Evolutionary conservation across 37 sponge, comb jelly and placozoan species (phyloP).

Genomic region (Hexactinellida sp.): DNA sequence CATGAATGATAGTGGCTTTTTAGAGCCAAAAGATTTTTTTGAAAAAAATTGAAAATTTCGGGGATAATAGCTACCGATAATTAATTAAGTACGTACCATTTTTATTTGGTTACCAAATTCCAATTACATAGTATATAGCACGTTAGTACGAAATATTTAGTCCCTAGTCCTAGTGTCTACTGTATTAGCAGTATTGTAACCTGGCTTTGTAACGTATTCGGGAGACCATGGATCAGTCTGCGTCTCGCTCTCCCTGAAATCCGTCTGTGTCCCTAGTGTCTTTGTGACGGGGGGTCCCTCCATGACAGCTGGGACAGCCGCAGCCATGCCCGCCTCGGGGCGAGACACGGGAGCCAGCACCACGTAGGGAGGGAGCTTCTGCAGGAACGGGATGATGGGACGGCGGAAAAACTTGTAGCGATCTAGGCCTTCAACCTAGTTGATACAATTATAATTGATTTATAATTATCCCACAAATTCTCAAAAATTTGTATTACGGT

Average conservation of each 20-base stretch:
- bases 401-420: constrained; percentile 69
- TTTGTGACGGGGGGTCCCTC: constrained; percentile 29
- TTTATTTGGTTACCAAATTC: no score
- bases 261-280: constrained; percentile 54
- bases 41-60: no score
- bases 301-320: background rate
- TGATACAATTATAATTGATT: background rate
- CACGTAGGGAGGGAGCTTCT: constrained; percentile 76
- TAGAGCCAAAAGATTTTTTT: no score
- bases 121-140: no score
- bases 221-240: constrained; percentile 94
- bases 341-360: constrained; percentile 48
- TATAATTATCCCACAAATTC: background rate
- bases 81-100: no score
- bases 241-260: constrained; percentile 78
- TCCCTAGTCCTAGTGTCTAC: no score
- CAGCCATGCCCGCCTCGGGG: background rate
- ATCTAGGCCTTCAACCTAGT: constrained; percentile 53
- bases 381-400: constrained; percentile 89
- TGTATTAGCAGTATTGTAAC: no score
- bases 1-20: no score
- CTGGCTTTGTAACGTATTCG: constrained; percentile 55
- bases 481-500: background rate
- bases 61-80: no score
- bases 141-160: no score